A percentile compares a stretch with the other conserved stretches of the same genome.
phyloP scores from a whole-genome alignment of 2,888 invertebrate genomes.

The Gerris lacustris region DNA sequence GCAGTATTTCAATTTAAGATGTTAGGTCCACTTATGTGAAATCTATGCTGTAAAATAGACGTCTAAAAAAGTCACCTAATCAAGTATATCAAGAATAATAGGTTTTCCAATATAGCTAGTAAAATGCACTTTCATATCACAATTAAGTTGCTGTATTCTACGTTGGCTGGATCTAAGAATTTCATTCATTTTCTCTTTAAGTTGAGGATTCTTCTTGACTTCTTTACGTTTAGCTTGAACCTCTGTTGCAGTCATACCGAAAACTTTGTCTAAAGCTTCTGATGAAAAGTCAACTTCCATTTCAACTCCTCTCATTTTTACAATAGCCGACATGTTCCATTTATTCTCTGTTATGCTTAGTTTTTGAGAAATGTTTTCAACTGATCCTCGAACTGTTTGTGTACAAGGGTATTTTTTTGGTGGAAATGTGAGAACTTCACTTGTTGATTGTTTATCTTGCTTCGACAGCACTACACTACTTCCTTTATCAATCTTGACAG shows the following conservation, averaged over 20 bases:
- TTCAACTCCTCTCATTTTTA: conserved; percentile 21
- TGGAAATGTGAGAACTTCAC: conserved; percentile 15
- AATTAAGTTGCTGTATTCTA: conserved; percentile 19
- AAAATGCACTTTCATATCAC: conserved; percentile 22
- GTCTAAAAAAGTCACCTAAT: not conserved
- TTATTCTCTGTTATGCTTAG: conserved; percentile 17
- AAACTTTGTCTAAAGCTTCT: conserved; percentile 25
- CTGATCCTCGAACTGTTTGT: conserved; percentile 10
- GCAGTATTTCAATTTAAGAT: too few relatives aligned
- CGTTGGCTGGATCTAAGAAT: conserved; percentile 18
- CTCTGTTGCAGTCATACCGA: conserved; percentile 24
- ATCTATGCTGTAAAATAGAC: too few relatives aligned
- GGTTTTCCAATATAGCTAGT: conserved; percentile 22
- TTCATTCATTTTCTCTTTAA: conserved; percentile 25
- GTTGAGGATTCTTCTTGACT: conserved; percentile 19
- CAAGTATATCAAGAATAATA: conserved; percentile 19
- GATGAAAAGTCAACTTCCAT: conserved; percentile 22
- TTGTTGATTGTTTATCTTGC: not conserved
- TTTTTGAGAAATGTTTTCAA: conserved; percentile 21
- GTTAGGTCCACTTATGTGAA: too few relatives aligned
- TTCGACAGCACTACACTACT: not conserved
- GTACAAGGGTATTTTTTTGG: conserved; percentile 20
- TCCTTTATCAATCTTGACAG: conserved; percentile 14
- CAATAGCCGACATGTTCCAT: conserved; percentile 20
- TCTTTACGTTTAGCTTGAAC: conserved; percentile 20